Evolutionary conservation across 1,140 invertebrate genomes (phyloP).

Genomic region (Drosophila albomicans): DNA sequence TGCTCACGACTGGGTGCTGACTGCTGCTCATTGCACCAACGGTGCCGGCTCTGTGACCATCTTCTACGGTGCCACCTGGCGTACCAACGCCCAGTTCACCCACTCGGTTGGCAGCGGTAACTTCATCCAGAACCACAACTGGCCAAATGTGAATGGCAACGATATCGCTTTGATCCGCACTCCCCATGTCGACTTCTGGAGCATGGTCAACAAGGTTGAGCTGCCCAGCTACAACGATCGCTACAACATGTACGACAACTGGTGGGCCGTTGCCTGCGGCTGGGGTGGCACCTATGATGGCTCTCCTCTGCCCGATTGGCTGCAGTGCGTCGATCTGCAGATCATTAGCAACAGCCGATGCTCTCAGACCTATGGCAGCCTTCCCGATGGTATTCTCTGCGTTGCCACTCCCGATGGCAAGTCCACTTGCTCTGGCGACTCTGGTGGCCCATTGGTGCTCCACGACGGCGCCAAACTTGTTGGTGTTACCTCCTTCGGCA

Average conservation of each 20-base stretch:
- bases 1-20: constrained; percentile 85
- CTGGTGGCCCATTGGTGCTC: constrained; percentile 86
- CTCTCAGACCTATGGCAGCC: constrained; percentile 29
- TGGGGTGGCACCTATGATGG: constrained; percentile 64
- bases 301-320: constrained; percentile 50
- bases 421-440: constrained; percentile 85
- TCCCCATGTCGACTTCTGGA: constrained; percentile 61
- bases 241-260: constrained; percentile 47
- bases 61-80: constrained; percentile 67
- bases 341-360: constrained; percentile 35
- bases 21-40: constrained; percentile 84
- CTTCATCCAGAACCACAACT: constrained; percentile 54
- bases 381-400: constrained; percentile 62
- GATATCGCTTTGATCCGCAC: constrained; percentile 64
- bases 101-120: constrained; percentile 41
- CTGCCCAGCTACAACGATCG: constrained; percentile 58
- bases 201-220: constrained; percentile 59
- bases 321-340: constrained; percentile 57
- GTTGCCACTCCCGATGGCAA: constrained; percentile 55
- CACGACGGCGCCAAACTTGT: constrained; percentile 63
- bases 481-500: no score
- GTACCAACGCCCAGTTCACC: constrained; percentile 61
- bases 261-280: constrained; percentile 62
- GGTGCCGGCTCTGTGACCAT: constrained; percentile 28
- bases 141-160: neutral